Base-by-base conservation (phyloP, 2,113 vertebrate species). In the Atherinomorus stipes region DNA sequence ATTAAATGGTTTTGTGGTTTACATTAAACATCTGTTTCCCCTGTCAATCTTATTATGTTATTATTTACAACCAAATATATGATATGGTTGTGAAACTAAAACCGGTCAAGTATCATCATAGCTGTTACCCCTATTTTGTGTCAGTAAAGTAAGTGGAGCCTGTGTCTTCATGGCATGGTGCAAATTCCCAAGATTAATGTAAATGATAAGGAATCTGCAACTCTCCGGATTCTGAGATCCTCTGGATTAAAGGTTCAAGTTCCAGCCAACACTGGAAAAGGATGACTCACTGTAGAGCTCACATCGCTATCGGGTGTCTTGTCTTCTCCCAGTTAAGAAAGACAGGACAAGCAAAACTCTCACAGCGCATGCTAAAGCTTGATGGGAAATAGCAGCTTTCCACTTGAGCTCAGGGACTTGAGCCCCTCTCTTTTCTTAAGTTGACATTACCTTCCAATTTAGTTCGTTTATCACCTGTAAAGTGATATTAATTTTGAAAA, bases 151-250 rank as follows among this genome's bases (percentile, higher is more conserved):
- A 90, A 90, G 83, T 81, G 85, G 87, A 89, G 87, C 85, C 85
- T 79, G 66, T 88, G 81, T 89, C 83, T 88, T 79, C 66, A 57
- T 84, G 75, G 80, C 85, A 91, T 91, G 88, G 90, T 76, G 90
- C 77, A 86, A 91, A 94, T 94, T 92, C 89, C 89, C 75, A 80
- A 84, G 89, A 89, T 90, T 90, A 92, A 87, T 85, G 84, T 83
- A 93, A 93, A 93, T 88, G 89, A 93, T 85, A 76, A 86, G 93
- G 91, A 93, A 94, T 94, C 85, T 93, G 93, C 90, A 91, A 91
- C 90, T 91, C 92, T 85, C 88, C 78, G 80, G 84, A 90, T 91
- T 92, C 88, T 82, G 76, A 89, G 86, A 92, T 89, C 85, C 88
- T 56, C 50, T 47, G 91, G 92, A 93, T 94, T 93, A 93, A 93